Conservation (phyloP, 2,888 invertebrate species). For the Pinctada fucata region DNA sequence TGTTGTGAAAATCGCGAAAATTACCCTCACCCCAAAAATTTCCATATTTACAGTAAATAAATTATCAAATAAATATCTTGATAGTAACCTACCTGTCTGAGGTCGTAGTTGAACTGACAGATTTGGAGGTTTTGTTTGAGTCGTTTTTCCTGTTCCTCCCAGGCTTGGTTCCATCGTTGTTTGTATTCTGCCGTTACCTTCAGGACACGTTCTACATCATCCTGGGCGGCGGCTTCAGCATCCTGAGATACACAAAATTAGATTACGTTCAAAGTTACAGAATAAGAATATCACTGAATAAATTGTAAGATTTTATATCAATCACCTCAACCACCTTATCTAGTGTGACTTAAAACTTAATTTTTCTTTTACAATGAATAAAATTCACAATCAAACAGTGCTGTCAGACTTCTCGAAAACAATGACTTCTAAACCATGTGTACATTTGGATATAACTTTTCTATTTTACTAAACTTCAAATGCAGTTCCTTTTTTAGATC, state of each 20-base stretch:
- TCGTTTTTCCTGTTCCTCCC: slow-evolving; percentile 81
- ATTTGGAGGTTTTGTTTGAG: slow-evolving; percentile 83
- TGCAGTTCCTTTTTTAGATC: no score
- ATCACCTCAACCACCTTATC: no score
- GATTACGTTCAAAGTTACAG: neutral
- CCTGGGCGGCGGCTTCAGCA: slow-evolving; percentile 82
- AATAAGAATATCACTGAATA: no score
- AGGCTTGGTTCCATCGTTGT: slow-evolving; percentile 83
- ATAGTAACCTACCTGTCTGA: slow-evolving; percentile 76
- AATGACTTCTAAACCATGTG: no score
- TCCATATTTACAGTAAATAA: neutral
- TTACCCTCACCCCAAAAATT: neutral
- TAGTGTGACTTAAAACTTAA: no score
- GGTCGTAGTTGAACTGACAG: slow-evolving; percentile 84
- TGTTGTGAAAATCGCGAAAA: no score
- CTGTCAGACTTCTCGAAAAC: no score
- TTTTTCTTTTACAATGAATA: no score
- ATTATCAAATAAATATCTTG: neutral
- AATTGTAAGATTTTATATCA: no score
- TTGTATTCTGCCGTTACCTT: slow-evolving; percentile 82
- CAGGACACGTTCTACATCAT: slow-evolving; percentile 84
- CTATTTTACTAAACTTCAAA: no score
- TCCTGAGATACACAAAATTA: slow-evolving; percentile 77
- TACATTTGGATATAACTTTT: no score
- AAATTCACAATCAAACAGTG: no score